Percentiles rank a stretch among this genome's conserved stretches.
These are phyloP conservation scores for Micrastur ruficollis DNA, from an alignment of 2,797 vertebrate genomes.

Conservation along the genomic window DNA sequence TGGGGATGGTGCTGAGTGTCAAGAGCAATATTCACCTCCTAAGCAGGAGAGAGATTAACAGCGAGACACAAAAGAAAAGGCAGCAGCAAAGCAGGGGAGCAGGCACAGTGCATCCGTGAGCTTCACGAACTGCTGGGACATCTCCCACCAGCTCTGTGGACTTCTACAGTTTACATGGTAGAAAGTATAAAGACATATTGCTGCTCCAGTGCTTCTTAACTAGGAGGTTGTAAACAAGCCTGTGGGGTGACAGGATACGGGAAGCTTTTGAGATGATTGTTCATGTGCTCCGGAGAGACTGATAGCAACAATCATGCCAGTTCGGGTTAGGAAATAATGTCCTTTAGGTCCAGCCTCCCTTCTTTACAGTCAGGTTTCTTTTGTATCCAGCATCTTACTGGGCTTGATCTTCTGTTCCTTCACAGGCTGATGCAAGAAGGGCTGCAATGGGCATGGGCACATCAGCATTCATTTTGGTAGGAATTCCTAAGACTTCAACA, in stretches of 20 bases:
- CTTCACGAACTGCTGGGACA: not conserved
- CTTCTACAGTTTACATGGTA: not conserved
- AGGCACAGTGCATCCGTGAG: not conserved
- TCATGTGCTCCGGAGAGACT: not conserved
- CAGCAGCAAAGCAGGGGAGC: not conserved
- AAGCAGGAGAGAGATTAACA: not conserved
- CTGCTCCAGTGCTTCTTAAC: not conserved
- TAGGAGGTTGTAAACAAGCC: not conserved
- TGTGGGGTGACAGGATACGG: not conserved
- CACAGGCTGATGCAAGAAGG: not conserved
- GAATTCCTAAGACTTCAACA: not conserved
- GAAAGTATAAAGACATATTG: not conserved
- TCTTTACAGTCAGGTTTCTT: not conserved
- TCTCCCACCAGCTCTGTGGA: not conserved
- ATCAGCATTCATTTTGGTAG: not conserved
- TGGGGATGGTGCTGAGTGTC: not conserved
- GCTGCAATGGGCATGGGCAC: rapidly evolving
- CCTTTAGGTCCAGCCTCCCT: not conserved
- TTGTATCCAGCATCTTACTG: too few relatives aligned
- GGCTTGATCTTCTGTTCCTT: not conserved
- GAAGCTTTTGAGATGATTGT: not conserved
- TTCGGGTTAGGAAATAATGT: not conserved
- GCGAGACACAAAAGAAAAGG: not conserved
- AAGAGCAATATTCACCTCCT: not conserved
- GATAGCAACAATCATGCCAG: not conserved